phyloP scores from a whole-genome alignment of 2,888 invertebrate genomes.

The Torymus tubicola region DNA sequence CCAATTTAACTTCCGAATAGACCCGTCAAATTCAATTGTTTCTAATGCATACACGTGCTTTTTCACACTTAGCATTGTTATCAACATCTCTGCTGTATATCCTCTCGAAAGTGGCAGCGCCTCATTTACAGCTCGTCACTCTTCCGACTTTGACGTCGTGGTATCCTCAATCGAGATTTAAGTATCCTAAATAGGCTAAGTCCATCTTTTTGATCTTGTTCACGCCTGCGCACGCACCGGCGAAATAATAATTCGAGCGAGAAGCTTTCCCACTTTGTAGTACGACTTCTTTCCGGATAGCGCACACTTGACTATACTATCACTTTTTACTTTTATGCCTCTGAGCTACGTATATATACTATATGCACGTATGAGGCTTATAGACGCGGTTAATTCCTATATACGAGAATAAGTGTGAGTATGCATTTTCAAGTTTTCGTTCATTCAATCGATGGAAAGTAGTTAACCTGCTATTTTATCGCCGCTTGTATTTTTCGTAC shows the following conservation, averaged over 20 bases:
- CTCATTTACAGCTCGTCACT: constrained; percentile 33
- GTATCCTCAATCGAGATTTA: not conserved
- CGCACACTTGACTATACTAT: constrained; percentile 36
- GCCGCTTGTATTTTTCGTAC: not conserved
- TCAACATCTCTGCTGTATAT: constrained; percentile 16
- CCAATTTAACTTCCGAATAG: no score
- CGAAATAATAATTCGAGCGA: not conserved
- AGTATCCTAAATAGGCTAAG: no score
- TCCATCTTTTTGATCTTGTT: constrained; percentile 1
- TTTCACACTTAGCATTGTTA: constrained; percentile 29
- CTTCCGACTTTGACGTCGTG: not conserved
- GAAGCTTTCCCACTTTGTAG: constrained; percentile 40
- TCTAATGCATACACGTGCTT: constrained; percentile 16
- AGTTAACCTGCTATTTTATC: constrained; percentile 44
- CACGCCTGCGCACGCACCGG: not conserved
- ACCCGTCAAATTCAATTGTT: constrained; percentile 35
- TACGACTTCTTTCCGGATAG: not conserved
- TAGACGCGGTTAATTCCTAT: not conserved
- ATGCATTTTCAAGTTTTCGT: constrained; percentile 23
- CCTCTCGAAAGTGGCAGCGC: not conserved
- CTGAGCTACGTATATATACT: constrained; percentile 1
- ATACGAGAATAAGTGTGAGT: not conserved
- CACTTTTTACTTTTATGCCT: constrained; percentile 33
- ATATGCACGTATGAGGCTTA: not conserved
- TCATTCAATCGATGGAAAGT: not conserved